Base-by-base conservation (phyloP, 2,888 invertebrate species). In the Colostygia pectinataria region DNA sequence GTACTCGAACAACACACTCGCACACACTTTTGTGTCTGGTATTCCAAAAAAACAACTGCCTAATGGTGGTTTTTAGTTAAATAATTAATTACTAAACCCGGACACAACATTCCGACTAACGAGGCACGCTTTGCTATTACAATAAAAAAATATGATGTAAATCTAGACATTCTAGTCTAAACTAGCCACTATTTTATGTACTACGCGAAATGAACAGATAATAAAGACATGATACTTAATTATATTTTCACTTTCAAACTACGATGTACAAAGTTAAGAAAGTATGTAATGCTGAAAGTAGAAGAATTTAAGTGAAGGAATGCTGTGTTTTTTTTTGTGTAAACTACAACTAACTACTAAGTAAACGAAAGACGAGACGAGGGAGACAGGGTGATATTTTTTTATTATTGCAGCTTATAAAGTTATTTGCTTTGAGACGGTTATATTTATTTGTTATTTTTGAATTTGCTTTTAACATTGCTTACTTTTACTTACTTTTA, bases 271-370 rank as follows among this genome's bases (percentile, higher is more conserved):
- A 23, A 23, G 5, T 24, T 40, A 40, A 14, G 44, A 45, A 45
- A 45, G 44, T n/a, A n/a, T n/a, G n/a, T 38, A 25, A 38, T 32
- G 31, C 36, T 38, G 37, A 38, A 38, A 45, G 37, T 25, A 31
- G 25, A 12, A 9, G n/a, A 36, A 24, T 36, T 13, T 36, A 29
- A 29, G 27, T 13, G n/a, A 4, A n/a, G 10, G n/a, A 14, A 36
- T 36, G 14, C n/a, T 18, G 9, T 14, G 12, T 27, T 15, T 18
- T 8, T 18, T 10, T 18, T 33, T 32, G n/a, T n/a, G 8, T 15
- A 32, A 8, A n/a, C n/a, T 42, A 14, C 23, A 4, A 20, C n/a
- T 24, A 32, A 15, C 18, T 25, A 10, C n/a, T n/a, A n/a, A n/a
- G n/a, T n/a, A n/a, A n/a, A n/a, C n/a, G n/a, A n/a, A n/a, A n/a